Conservation (phyloP, 1,140 invertebrate species). For the Zophobas morio region DNA sequence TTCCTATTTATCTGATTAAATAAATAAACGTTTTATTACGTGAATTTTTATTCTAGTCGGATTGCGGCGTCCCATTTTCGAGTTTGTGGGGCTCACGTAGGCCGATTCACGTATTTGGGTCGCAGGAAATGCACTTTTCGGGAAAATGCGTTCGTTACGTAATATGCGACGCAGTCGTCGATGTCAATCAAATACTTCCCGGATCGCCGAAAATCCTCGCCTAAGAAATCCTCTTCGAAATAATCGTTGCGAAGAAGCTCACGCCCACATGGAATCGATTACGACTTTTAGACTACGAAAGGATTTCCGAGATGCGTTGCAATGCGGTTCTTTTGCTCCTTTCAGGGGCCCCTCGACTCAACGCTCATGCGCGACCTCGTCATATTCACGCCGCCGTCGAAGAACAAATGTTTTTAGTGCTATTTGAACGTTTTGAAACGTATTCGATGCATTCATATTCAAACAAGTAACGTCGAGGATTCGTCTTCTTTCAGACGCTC, state of each 20-base stretch:
- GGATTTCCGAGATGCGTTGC: constrained; percentile 43
- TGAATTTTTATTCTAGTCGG: constrained; percentile 35
- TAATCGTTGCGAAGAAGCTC: constrained; percentile 21
- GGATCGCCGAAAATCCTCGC: not conserved
- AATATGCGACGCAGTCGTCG: constrained; percentile 40
- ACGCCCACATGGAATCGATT: constrained; percentile 38
- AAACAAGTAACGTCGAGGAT: too few relatives aligned
- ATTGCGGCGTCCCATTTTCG: constrained; percentile 1
- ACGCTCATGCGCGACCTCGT: constrained; percentile 62
- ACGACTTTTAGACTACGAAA: constrained; percentile 11
- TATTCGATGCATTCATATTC: not conserved
- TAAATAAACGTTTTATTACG: constrained; percentile 50
- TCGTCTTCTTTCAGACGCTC: too few relatives aligned
- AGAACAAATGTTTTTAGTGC: constrained; percentile 37
- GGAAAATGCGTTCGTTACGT: constrained; percentile 30
- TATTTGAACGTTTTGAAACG: constrained; percentile 27
- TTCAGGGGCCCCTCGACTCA: constrained; percentile 60
- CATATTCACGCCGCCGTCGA: constrained; percentile 55
- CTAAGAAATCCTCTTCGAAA: not conserved
- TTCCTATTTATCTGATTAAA: constrained; percentile 53
- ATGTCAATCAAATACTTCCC: constrained; percentile 25
- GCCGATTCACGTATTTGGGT: not conserved
- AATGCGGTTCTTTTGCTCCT: constrained; percentile 57
- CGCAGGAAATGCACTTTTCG: constrained; percentile 21
- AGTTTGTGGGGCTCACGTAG: not conserved